These are phyloP conservation scores for Eilema sororculum DNA, from an alignment of 2,888 invertebrate species.

Conservation along the genomic window DNA sequence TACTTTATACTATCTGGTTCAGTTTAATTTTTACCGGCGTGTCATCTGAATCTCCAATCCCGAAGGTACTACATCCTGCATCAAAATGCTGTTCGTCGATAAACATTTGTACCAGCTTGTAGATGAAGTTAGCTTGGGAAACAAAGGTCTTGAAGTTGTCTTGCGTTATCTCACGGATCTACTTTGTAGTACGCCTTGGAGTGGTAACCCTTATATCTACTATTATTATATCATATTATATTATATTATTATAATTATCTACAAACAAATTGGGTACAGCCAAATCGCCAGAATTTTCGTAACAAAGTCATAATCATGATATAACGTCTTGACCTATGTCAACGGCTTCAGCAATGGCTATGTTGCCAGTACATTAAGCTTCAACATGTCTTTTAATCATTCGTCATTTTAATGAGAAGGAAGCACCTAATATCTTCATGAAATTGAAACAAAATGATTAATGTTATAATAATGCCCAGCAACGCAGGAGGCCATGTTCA, in stretches of 20 bases:
- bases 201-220: neutral
- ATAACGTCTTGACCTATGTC: neutral
- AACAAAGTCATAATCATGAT: neutral
- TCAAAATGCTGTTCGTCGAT: no score
- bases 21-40: neutral
- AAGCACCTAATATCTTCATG: neutral
- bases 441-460: neutral
- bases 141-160: no score
- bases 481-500: constrained; percentile 21
- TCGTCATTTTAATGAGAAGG: neutral
- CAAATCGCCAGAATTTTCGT: neutral
- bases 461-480: neutral
- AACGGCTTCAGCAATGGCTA: neutral
- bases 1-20: neutral
- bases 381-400: neutral
- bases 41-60: neutral
- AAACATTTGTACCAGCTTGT: no score
- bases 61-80: no score
- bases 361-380: neutral
- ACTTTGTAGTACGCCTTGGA: neutral
- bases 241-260: no score
- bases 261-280: no score
- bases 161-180: neutral
- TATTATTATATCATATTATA: no score
- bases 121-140: no score